A percentile compares a stretch with the other conserved stretches of the same genome.
Conservation (phyloP, 2,113 vertebrate species). For the Tangachromis dhanisi region DNA sequence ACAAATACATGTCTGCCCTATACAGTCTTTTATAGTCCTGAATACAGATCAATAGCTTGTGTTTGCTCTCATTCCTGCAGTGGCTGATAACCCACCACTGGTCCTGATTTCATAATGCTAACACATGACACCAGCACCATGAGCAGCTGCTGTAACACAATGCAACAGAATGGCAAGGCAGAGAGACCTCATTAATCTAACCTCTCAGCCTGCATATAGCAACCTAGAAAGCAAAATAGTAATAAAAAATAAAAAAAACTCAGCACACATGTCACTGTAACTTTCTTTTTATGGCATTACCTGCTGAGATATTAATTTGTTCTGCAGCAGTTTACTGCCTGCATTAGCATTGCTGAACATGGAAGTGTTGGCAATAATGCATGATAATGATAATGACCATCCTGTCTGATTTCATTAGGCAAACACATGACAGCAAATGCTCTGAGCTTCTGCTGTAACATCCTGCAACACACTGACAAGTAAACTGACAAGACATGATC, state of each 20-base stretch:
- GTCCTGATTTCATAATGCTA: slow-evolving; percentile 56
- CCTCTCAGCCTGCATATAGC: slow-evolving; percentile 10
- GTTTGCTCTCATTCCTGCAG: slow-evolving; percentile 36
- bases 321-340: not conserved
- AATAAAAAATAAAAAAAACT: not conserved
- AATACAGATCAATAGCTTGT: slow-evolving; percentile 31
- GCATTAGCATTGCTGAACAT: slow-evolving; percentile 14
- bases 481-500: slow-evolving; percentile 9
- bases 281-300: slow-evolving; percentile 8
- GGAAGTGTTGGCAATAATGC: slow-evolving; percentile 48
- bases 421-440: slow-evolving; percentile 44
- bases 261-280: slow-evolving; percentile 8
- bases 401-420: slow-evolving; percentile 58
- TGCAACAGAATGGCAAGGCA: slow-evolving; percentile 57
- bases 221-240: slow-evolving; percentile 18
- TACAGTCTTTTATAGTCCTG: not conserved
- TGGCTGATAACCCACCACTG: slow-evolving; percentile 46
- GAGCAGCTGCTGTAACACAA: slow-evolving; percentile 66
- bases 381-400: slow-evolving; percentile 54
- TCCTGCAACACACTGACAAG: slow-evolving; percentile 39
- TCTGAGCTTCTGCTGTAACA: slow-evolving; percentile 49
- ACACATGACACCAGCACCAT: slow-evolving; percentile 49
- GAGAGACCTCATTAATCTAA: slow-evolving; percentile 59
- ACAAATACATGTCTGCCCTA: slow-evolving; percentile 3
- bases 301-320: slow-evolving; percentile 30